These are phyloP conservation scores for Garrulus glandarius DNA, from an alignment of 2,797 vertebrate genomes.

Conservation along the genomic window DNA sequence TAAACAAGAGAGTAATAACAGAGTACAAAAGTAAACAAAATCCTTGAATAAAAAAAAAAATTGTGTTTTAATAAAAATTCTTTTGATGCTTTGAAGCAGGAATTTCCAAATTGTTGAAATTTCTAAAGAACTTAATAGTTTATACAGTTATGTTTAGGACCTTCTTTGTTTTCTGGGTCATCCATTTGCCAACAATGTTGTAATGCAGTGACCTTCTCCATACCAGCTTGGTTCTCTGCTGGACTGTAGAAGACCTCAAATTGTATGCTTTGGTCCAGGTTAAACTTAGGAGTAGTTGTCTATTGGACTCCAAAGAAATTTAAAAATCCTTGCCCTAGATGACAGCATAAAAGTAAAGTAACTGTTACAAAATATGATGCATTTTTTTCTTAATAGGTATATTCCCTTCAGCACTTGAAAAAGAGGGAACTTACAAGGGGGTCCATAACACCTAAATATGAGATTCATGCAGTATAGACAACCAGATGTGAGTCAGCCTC, in stretches of 20 bases:
- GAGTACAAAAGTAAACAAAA: background rate
- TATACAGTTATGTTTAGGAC: background rate
- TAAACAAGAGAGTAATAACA: background rate
- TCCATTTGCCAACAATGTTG: background rate
- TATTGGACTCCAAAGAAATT: background rate
- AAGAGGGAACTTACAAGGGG: accelerated
- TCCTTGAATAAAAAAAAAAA: background rate
- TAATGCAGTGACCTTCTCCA: background rate
- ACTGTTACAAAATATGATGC: background rate
- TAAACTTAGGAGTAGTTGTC: background rate
- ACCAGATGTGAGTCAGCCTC: background rate
- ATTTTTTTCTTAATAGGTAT: background rate
- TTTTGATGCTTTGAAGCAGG: background rate
- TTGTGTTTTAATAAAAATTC: background rate
- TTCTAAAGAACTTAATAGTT: background rate
- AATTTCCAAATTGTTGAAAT: background rate
- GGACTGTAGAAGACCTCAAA: background rate
- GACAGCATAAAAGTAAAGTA: background rate
- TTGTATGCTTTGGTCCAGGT: background rate
- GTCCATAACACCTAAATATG: background rate
- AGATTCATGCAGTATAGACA: accelerated
- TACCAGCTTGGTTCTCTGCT: background rate
- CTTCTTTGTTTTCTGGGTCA: background rate
- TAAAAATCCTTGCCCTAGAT: background rate
- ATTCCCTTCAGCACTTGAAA: background rate